Conservation (phyloP, 2,113 vertebrate genomes). For the Hirundichthys speculiger region DNA sequence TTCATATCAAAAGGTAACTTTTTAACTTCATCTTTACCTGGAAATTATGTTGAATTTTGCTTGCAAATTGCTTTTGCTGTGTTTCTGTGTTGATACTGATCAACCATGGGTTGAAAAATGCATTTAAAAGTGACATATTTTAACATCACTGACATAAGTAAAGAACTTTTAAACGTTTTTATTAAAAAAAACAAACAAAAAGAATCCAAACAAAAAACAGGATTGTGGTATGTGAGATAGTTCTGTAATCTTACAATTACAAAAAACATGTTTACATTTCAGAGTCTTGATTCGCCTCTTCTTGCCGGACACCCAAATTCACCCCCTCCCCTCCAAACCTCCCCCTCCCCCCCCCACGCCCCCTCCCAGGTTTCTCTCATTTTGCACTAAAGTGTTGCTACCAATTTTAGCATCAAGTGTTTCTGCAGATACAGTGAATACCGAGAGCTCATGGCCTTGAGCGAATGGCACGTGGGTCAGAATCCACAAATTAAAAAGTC, state of each 20-base stretch:
- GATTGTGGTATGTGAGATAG: neutral
- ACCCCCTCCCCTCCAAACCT: neutral
- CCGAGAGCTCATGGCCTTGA: slow-evolving; percentile 70
- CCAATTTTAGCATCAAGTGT: slow-evolving; percentile 74
- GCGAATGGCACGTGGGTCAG: slow-evolving; percentile 71
- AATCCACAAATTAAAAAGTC: slow-evolving; percentile 77
- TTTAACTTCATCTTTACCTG: slow-evolving; percentile 4
- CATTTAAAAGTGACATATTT: too few relatives aligned
- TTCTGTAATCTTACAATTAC: too few relatives aligned
- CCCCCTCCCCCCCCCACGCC: neutral
- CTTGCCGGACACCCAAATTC: slow-evolving; percentile 16
- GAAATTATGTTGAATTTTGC: slow-evolving; percentile 14
- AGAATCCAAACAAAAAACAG: neutral
- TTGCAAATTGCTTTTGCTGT: slow-evolving; percentile 22
- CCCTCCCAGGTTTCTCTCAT: slow-evolving; percentile 19
- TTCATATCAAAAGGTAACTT: slow-evolving; percentile 13
- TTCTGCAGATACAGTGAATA: slow-evolving; percentile 64
- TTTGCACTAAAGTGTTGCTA: slow-evolving; percentile 48
- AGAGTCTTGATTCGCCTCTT: too few relatives aligned
- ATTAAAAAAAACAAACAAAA: slow-evolving; percentile 15
- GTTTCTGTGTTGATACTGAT: too few relatives aligned
- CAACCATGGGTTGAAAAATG: too few relatives aligned
- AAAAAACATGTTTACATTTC: too few relatives aligned
- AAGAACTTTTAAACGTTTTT: too few relatives aligned
- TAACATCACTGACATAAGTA: too few relatives aligned